A percentile compares a stretch with the other conserved stretches of the same genome.
Conservation (phyloP, 2,888 invertebrate genomes). For the Byasa hedistus region DNA sequence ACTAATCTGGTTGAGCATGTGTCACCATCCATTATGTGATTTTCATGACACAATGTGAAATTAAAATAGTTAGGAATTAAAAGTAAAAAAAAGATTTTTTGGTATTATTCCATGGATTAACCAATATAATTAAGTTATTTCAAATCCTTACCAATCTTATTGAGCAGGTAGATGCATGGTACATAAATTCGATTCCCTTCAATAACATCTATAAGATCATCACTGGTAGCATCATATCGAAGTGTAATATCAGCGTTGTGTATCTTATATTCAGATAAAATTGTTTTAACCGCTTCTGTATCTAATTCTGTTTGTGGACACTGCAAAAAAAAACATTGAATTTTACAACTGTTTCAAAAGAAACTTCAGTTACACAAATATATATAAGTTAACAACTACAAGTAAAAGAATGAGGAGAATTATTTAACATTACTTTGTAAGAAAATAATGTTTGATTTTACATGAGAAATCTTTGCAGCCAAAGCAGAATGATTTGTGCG, state of each 20-base stretch:
- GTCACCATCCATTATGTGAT: too few species aligned
- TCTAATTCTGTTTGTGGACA: constrained; percentile 96
- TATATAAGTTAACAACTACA: too few species aligned
- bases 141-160: constrained; percentile 92
- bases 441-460: too few species aligned
- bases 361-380: too few species aligned
- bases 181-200: constrained; percentile 99
- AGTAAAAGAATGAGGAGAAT: too few species aligned
- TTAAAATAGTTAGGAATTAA: too few species aligned
- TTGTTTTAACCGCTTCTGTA: constrained; percentile 95
- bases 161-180: constrained; percentile 98
- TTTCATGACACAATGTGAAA: too few species aligned
- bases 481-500: too few species aligned
- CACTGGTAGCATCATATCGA: constrained; percentile 96
- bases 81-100: too few species aligned
- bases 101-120: not conserved
- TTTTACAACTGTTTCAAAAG: constrained; percentile 1
- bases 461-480: too few species aligned
- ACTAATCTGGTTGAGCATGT: too few species aligned
- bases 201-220: constrained; percentile 98
- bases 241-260: constrained; percentile 99
- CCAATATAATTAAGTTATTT: not conserved
- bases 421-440: too few species aligned
- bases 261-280: constrained; percentile 98
- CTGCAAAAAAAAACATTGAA: constrained; percentile 56